Conservation (phyloP, 2,797 vertebrate genomes). For the Sibirionetta formosa region DNA sequence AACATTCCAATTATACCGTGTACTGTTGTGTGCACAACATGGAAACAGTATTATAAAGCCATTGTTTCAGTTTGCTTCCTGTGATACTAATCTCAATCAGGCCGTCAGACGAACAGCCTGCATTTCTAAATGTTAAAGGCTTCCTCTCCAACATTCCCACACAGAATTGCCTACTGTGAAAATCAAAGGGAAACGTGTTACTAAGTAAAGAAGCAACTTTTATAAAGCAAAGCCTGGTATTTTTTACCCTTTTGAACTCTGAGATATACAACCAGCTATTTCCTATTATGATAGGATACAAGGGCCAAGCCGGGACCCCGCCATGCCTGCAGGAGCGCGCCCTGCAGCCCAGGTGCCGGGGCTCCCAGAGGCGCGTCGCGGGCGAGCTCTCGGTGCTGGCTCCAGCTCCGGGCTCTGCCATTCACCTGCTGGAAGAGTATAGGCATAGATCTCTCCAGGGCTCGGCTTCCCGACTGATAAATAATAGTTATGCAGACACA, state of each 20-base stretch:
- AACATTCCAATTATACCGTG: constrained; percentile 69
- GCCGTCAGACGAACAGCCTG: constrained; percentile 78
- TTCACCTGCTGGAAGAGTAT: constrained; percentile 53
- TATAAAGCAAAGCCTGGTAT: constrained; percentile 80
- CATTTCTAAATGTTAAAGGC: constrained; percentile 80
- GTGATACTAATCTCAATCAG: constrained; percentile 84
- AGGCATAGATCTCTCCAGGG: constrained; percentile 5
- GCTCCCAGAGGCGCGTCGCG: not conserved
- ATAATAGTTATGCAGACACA: constrained; percentile 33
- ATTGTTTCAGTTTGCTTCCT: constrained; percentile 87
- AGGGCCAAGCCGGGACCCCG: constrained; percentile 8
- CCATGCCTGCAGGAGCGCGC: not conserved
- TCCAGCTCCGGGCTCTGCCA: constrained; percentile 25
- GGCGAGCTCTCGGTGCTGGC: constrained; percentile 8
- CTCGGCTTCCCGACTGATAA: constrained; percentile 33
- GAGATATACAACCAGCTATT: constrained; percentile 80
- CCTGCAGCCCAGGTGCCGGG: not conserved
- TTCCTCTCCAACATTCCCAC: constrained; percentile 87
- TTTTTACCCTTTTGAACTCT: constrained; percentile 85
- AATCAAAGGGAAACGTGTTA: constrained; percentile 85
- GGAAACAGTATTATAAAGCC: constrained; percentile 83
- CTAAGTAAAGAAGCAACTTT: constrained; percentile 83
- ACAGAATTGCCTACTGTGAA: constrained; percentile 85
- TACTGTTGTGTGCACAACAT: constrained; percentile 78
- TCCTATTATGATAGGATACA: constrained; percentile 77